A percentile compares a stretch with the other conserved stretches of the same genome.
Evolutionary conservation across 92 coral and sea anemone genomes (phyloP).

Genomic region (Palythoa grandis): DNA sequence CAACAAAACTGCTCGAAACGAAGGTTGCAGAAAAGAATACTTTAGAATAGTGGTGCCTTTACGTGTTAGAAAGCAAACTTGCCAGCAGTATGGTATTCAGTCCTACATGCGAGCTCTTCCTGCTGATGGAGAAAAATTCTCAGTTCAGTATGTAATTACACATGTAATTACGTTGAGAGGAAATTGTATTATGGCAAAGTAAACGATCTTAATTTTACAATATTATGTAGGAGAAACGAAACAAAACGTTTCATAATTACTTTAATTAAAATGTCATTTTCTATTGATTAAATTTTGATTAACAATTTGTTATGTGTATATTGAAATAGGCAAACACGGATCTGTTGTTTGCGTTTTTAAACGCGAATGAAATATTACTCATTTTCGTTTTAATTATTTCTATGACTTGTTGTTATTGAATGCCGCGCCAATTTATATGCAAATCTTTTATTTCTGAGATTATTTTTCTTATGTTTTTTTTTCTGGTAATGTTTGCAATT

Average conservation of each 20-base stretch:
- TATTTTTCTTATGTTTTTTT: background rate
- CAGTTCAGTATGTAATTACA: background rate
- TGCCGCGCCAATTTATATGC: background rate
- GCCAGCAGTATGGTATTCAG: too few species aligned
- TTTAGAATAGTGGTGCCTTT: too few species aligned
- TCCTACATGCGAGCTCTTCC: too few species aligned
- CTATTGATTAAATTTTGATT: constrained; percentile 19
- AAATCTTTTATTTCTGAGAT: background rate
- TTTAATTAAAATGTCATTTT: constrained; percentile 32
- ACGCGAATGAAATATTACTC: background rate
- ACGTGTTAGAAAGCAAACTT: too few species aligned
- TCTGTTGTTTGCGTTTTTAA: background rate
- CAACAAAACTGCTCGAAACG: too few species aligned
- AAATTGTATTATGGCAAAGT: background rate
- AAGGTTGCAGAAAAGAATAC: too few species aligned
- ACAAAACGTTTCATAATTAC: background rate
- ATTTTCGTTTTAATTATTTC: background rate
- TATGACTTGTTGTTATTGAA: background rate
- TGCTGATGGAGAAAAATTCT: background rate
- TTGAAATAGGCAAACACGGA: background rate
- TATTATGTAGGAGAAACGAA: background rate
- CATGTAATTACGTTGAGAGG: background rate
- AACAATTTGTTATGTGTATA: background rate
- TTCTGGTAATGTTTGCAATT: background rate
- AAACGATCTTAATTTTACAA: background rate